Conservation (phyloP, 2,113 vertebrate genomes). For the Eclectus roratus region DNA sequence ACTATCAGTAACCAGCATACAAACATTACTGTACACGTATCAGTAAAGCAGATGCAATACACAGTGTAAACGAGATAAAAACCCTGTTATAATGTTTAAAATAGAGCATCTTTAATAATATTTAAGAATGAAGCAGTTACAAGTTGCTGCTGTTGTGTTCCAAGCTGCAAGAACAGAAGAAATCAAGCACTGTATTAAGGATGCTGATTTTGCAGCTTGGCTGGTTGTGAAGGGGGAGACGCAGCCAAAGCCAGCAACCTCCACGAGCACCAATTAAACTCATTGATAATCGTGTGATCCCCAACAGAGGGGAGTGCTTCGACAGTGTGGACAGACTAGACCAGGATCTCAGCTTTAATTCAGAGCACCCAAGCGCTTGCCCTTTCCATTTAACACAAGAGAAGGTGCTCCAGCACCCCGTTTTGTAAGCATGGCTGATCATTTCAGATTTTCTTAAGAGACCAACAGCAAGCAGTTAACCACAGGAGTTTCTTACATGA, state of each 20-base stretch:
- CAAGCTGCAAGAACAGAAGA: neutral
- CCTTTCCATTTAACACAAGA: neutral
- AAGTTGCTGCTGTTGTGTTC: neutral
- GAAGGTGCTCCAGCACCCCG: neutral
- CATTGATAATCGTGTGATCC: accelerated
- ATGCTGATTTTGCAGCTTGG: neutral
- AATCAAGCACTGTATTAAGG: accelerated
- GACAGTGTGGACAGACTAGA: neutral
- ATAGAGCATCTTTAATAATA: neutral
- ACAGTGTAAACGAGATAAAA: neutral
- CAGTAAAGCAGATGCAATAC: neutral
- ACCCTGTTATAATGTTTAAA: neutral
- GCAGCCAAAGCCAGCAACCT: neutral
- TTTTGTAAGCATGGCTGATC: accelerated
- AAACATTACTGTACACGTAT: accelerated
- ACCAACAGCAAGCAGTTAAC: neutral
- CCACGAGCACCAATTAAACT: neutral
- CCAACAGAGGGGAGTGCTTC: neutral
- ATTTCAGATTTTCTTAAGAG: neutral
- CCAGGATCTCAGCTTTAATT: neutral
- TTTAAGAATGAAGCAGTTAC: neutral
- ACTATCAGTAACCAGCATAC: neutral
- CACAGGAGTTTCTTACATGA: neutral
- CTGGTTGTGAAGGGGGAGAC: neutral
- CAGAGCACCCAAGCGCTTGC: neutral